Percentiles rank a stretch among this genome's conserved stretches.
Evolutionary conservation across 2,888 invertebrate species (phyloP).

Genomic region (Frankliniella fusca): DNA sequence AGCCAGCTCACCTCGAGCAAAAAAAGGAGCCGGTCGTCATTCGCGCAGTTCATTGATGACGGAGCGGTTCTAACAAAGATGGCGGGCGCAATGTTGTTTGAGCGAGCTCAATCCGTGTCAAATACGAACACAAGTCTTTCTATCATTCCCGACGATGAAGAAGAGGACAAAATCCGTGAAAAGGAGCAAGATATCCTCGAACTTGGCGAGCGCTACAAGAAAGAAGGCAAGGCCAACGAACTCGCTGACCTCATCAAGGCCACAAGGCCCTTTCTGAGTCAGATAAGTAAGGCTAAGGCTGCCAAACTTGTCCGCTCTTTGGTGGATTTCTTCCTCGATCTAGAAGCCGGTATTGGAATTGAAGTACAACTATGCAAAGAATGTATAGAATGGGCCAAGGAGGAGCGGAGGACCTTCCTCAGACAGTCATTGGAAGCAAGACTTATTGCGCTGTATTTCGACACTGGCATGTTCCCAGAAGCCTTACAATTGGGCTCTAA

Average conservation of each 20-base stretch:
- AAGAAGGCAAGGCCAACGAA: conserved; percentile 89
- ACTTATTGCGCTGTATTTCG: conserved; percentile 90
- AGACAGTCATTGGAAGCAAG: conserved; percentile 94
- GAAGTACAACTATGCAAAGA: conserved; percentile 90
- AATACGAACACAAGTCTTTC: conserved; percentile 74
- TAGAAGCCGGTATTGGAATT: conserved; percentile 93
- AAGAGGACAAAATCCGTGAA: conserved; percentile 83
- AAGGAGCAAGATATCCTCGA: conserved; percentile 93
- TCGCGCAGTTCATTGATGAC: conserved; percentile 24
- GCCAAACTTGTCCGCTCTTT: conserved; percentile 95
- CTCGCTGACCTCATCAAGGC: conserved; percentile 88
- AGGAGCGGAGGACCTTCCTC: conserved; percentile 93
- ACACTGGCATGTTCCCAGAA: conserved; percentile 83
- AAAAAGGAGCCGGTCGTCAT: neutral
- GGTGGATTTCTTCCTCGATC: conserved; percentile 94
- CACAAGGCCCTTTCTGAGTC: conserved; percentile 88
- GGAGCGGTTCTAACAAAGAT: conserved; percentile 49
- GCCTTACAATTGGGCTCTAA: conserved; percentile 79
- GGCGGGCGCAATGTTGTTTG: conserved; percentile 89
- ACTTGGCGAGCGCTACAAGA: conserved; percentile 85
- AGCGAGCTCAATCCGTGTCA: conserved; percentile 65
- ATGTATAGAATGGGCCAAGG: conserved; percentile 99
- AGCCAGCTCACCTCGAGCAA: neutral
- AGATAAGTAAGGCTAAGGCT: conserved; percentile 98
- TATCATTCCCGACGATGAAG: conserved; percentile 68